Base-by-base conservation (phyloP, 92 coral and sea anemone species). In the Meandrina meandrites region DNA sequence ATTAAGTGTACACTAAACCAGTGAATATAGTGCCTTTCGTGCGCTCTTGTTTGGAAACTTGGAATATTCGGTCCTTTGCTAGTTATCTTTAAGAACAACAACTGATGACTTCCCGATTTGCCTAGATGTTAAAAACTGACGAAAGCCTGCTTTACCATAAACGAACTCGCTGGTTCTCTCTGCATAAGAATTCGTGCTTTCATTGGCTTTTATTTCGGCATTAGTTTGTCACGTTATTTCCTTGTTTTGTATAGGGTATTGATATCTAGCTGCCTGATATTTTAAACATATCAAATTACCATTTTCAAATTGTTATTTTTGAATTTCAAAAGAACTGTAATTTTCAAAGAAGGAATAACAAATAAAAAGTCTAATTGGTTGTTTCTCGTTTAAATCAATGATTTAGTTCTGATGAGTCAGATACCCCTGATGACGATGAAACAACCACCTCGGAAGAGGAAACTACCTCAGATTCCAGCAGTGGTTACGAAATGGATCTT, bases 381-480 rank as follows among this genome's bases (percentile, higher is more conserved):
- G 83, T 79, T 79, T 79, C 83, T 79, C 83, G 54, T 79, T n/a
- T n/a, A n/a, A n/a, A n/a, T 79, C 83, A 79, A 79, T 79, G 83
- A 58, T 79, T 79, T 79, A 79, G 83, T 79, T 79, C 72, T 79
- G 83, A 79, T 79, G 83, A 79, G 83, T 81, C 64, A 28, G 84
- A 80, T 60, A 64, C 84, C 13, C 40, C 74, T 21, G 85, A 67
- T 48, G 77, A 45, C 45, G 77, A 81, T 42, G 21, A 81, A 30
- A 67, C 76, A 24, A 81, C 85, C 64, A 67, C 30, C 24, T 68
- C 75, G 19, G 66, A 67, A 69, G 76, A 81, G 85, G 77, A 81
- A 42, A 81, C 77, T 37, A 69, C 75, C 76, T 81, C 77, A 28
- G 77, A 81, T 81, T 42, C 84, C 48, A 86, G 84, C n/a, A 86